Base-by-base conservation (phyloP, 2,888 invertebrate genomes). In the Drosophila villosipedis region DNA sequence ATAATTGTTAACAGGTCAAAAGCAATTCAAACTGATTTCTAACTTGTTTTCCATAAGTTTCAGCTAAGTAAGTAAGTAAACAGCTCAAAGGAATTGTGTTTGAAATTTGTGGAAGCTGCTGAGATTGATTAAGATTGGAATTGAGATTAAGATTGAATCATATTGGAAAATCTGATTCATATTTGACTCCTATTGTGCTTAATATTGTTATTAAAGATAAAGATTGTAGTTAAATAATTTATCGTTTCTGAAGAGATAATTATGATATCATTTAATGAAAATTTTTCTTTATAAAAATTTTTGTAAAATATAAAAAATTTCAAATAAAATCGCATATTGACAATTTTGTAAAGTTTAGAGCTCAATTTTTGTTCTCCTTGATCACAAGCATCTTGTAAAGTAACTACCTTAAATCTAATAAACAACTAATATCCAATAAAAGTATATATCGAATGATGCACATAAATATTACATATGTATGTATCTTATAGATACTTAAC, bases 1-100 rank as follows among this genome's bases (percentile, higher is more conserved):
- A 33, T 30, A 30, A n/a, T n/a, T 31, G 31, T 10, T 9, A 63
- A 43, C 73, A 61, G 65, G 9, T 54, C 43, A 49, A 65, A 28
- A 53, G 52, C 43, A 4, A 3, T 22, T 7, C 19, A 25, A 43
- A 43, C 43, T 43, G 37, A 55, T 55, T 55, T 37, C 25, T 1
- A 54, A 33, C 53, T 19, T 19, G 25, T 25, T 54, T 54, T 54
- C 54, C 33, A 22, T 9, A 22, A 33, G 14, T 4, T 53, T 33
- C 2, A 14, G 22, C 43, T 5, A 4, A 25, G 22, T 25, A 0
- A n/a, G 4, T 4, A 4, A n/a, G 39, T 9, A 41, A 41, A 1
- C 22, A 16, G 47, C 47, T 25, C 9, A 25, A 16, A 25, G 25
- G 7, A 25, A 25, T 16, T 25, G 47, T 28, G 16, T 4, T 47